Percentiles rank a stretch among this genome's conserved stretches.
These are phyloP conservation scores for Neoarius graeffei DNA, from an alignment of 2,113 vertebrate genomes.

Conservation along the genomic window DNA sequence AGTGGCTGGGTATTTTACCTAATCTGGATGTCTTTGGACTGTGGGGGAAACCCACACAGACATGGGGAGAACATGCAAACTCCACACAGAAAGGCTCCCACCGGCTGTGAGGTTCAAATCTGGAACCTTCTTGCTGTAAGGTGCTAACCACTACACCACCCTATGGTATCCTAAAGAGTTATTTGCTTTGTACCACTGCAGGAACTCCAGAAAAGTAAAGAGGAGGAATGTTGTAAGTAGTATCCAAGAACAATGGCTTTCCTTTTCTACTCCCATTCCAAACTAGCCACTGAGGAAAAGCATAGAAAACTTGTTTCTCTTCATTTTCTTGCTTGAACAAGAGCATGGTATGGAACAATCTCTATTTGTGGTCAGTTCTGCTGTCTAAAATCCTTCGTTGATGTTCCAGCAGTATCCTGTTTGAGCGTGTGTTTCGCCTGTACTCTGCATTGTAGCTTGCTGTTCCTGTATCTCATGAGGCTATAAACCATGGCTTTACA, in stretches of 20 bases:
- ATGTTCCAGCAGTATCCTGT: constrained; percentile 61
- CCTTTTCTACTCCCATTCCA: neutral
- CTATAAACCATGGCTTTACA: constrained; percentile 83
- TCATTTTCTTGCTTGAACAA: constrained; percentile 40
- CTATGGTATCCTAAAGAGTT: neutral
- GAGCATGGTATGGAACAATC: neutral
- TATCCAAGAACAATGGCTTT: neutral
- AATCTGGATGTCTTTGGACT: too few relatives aligned
- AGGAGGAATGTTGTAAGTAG: neutral
- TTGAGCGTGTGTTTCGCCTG: constrained; percentile 66
- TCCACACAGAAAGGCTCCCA: too few relatives aligned
- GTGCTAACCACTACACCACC: too few relatives aligned
- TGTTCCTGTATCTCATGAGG: constrained; percentile 76
- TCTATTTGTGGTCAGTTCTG: constrained; percentile 42
- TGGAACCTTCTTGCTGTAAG: too few relatives aligned
- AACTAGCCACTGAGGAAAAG: neutral
- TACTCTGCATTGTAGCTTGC: constrained; percentile 77
- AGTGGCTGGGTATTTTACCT: too few relatives aligned
- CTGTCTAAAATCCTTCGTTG: constrained; percentile 59
- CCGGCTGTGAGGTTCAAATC: too few relatives aligned
- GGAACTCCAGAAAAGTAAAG: neutral
- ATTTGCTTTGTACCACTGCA: neutral
- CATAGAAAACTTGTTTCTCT: neutral
- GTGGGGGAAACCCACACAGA: too few relatives aligned
- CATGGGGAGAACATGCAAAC: too few relatives aligned